Evolutionary conservation across 2,888 invertebrate genomes (phyloP), one percentile per base, ranked within the genome.

Genomic region (Acrobasis suavella): DNA sequence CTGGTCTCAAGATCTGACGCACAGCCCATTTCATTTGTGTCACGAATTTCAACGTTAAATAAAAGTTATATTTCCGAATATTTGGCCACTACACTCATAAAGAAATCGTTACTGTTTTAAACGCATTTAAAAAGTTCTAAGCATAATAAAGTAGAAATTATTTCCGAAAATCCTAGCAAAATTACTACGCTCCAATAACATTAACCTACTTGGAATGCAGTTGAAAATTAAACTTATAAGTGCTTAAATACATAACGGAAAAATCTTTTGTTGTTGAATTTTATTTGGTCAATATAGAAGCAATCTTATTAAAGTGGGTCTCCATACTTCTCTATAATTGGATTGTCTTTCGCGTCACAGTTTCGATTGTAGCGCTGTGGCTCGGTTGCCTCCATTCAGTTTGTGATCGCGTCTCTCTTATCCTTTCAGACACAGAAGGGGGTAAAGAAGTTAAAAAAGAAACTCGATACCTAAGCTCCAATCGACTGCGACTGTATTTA

Each of bases 1-100:
- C 80, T 80, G 78, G 72, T 70, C 73, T 72, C 73, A 69, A 58
- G 66, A 68, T 70, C 70, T 67, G 76, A 72, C 74, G 73, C 73
- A 69, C 69, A 66, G 62, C 63, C 66, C 67, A 74, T 76, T 69
- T 72, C 71, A 74, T 76, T 75, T 64, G 70, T 60, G 65, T 65
- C 62, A 58, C 69, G 58, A 32, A 69, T 71, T 67, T 68, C 67
- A 65, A 67, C 54, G 56, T 46, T 55, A 67, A 52, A 32, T 37
- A 37, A 22, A 1, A 50, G 50, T 7, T 32, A 32, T 8, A 32
- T 12, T 46, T 3, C 12, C 46, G 5, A 46, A 46, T 12, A 42
- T 12, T 42, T 42, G 10, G 42, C 42, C 2, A 2, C 2, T 22
- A 17, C 10, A 2, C 3, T n/a, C 22, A 7, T 51, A 22, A 51